These are phyloP conservation scores for Spilosoma lubricipeda DNA, from an alignment of 2,888 invertebrate species.

Conservation along the genomic window DNA sequence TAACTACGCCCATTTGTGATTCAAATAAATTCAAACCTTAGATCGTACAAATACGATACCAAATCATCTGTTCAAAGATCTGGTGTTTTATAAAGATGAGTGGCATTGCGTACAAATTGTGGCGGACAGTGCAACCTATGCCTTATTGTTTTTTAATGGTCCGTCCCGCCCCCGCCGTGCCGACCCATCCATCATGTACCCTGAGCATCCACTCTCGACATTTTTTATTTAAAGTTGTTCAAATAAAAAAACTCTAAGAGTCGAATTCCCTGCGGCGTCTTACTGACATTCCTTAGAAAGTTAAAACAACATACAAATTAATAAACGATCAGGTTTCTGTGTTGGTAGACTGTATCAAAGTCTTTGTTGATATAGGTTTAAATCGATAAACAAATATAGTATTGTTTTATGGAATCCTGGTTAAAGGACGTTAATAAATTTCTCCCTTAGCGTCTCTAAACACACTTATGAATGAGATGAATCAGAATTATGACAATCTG, in stretches of 20 bases:
- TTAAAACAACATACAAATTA: conserved; percentile 81
- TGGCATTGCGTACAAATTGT: conserved; percentile 75
- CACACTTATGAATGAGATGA: too few species aligned
- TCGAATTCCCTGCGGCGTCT: conserved; percentile 78
- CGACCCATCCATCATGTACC: conserved; percentile 76
- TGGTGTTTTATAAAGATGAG: conserved; percentile 72
- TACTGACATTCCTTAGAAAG: conserved; percentile 73
- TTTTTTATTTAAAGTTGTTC: conserved; percentile 63
- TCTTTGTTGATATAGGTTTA: conserved; percentile 3
- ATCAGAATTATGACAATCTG: too few species aligned
- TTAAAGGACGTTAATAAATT: too few species aligned
- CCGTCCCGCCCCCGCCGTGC: conserved; percentile 74
- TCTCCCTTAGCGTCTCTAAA: too few species aligned
- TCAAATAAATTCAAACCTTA: conserved; percentile 29
- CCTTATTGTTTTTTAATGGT: conserved; percentile 85
- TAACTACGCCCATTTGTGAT: conserved; percentile 26
- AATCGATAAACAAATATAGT: neutral
- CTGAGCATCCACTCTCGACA: conserved; percentile 56
- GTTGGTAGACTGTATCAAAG: conserved; percentile 22
- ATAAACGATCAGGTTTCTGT: conserved; percentile 68
- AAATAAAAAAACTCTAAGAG: conserved; percentile 63
- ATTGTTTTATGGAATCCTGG: neutral
- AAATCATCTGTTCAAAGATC: conserved; percentile 18
- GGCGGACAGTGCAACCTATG: conserved; percentile 75
- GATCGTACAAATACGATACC: conserved; percentile 18